phyloP scores from a whole-genome alignment of 1,140 invertebrate species.

The Leptinotarsa undecemlineata region DNA sequence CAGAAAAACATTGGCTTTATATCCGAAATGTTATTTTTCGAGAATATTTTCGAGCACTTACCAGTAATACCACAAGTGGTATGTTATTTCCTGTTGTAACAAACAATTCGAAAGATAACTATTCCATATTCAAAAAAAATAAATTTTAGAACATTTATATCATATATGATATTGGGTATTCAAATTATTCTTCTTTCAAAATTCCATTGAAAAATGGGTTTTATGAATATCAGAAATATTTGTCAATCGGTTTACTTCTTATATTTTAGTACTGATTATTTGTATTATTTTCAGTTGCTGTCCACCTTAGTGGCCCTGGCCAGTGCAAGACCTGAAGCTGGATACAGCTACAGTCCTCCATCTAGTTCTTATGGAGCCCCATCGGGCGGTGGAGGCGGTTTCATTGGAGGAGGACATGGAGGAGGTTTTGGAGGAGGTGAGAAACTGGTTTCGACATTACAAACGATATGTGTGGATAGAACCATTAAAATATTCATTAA shows the following conservation, averaged over 20 bases:
- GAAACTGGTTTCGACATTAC: not conserved
- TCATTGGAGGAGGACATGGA: conserved; percentile 39
- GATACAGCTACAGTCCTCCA: conserved; percentile 56
- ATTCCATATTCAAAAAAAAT: too few relatives aligned
- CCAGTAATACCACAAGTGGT: too few relatives aligned
- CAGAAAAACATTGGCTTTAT: too few relatives aligned
- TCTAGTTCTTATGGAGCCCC: conserved; percentile 54
- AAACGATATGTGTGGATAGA: too few relatives aligned
- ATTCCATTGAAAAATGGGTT: not conserved
- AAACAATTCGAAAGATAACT: too few relatives aligned
- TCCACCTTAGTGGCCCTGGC: conserved; percentile 52
- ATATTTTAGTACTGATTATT: not conserved
- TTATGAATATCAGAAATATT: not conserved
- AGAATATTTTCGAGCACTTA: too few relatives aligned
- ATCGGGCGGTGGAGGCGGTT: conserved; percentile 50
- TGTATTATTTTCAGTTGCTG: conserved; percentile 46
- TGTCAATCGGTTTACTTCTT: not conserved
- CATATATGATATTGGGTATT: too few relatives aligned
- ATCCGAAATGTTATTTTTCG: too few relatives aligned
- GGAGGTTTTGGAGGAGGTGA: conserved; percentile 38
- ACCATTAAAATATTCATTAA: too few relatives aligned
- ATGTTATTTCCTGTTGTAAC: too few relatives aligned
- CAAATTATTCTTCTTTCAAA: not conserved
- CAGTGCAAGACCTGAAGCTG: conserved; percentile 54
- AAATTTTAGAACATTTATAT: too few relatives aligned